These are phyloP conservation scores for Aspidiotus destructor DNA, from an alignment of 2,888 invertebrate species.

Conservation along the genomic window DNA sequence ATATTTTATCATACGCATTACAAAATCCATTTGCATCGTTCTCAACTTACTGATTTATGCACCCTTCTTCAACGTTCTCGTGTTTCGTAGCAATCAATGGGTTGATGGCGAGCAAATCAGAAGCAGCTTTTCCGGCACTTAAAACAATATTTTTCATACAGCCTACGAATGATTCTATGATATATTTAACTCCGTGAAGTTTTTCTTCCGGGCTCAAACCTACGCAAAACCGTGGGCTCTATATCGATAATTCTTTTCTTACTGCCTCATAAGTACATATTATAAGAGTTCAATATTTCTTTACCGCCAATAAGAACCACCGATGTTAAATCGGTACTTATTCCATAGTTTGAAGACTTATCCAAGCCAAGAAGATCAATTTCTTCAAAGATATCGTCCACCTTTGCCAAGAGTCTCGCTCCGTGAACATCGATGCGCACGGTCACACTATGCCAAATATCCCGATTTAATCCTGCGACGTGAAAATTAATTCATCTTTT, in stretches of 20 bases:
- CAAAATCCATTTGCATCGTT: too few relatives aligned
- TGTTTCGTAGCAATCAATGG: slow-evolving; percentile 79
- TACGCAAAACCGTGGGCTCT: slow-evolving; percentile 39
- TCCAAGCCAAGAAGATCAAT: slow-evolving; percentile 68
- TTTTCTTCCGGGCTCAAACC: slow-evolving; percentile 80
- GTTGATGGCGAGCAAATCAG: slow-evolving; percentile 67
- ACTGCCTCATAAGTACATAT: too few relatives aligned
- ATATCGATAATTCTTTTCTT: not conserved
- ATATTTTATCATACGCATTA: too few relatives aligned
- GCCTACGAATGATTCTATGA: slow-evolving; percentile 85
- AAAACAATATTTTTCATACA: slow-evolving; percentile 80
- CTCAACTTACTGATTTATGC: slow-evolving; percentile 56
- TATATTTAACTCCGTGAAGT: slow-evolving; percentile 80
- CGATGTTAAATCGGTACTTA: slow-evolving; percentile 73
- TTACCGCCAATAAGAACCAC: slow-evolving; percentile 81
- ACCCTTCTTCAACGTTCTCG: slow-evolving; percentile 81
- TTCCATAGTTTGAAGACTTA: slow-evolving; percentile 75
- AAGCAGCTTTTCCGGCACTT: slow-evolving; percentile 76
- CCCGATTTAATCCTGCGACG: slow-evolving; percentile 60
- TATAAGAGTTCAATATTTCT: too few relatives aligned
- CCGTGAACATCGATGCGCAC: slow-evolving; percentile 80
- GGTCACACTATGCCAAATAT: slow-evolving; percentile 81
- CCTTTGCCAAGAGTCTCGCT: slow-evolving; percentile 70
- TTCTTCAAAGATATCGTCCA: slow-evolving; percentile 73
- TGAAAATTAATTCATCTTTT: not conserved